Conservation (phyloP, 2,888 invertebrate genomes). For the Eupithecia insigniata region DNA sequence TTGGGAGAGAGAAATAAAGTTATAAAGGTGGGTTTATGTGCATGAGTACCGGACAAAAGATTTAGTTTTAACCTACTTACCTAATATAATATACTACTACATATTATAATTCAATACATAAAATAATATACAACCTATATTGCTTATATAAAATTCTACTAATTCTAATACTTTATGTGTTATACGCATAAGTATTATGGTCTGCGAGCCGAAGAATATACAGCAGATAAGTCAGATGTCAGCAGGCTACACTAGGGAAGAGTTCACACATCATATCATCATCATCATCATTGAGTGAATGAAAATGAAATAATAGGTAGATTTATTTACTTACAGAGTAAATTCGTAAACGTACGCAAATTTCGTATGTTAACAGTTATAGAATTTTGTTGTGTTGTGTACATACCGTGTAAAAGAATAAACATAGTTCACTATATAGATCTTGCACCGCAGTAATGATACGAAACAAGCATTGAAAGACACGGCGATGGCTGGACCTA, state of each 20-base stretch:
- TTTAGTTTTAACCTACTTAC: too few relatives aligned
- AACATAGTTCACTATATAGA: slow-evolving; percentile 7
- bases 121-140: too few relatives aligned
- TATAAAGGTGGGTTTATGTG: too few relatives aligned
- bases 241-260: background rate
- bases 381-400: background rate
- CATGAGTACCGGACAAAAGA: too few relatives aligned
- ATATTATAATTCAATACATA: too few relatives aligned
- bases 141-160: too few relatives aligned
- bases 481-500: slow-evolving; percentile 70
- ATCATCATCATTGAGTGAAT: background rate
- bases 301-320: background rate
- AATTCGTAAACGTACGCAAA: background rate
- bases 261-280: background rate
- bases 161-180: too few relatives aligned
- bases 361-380: background rate
- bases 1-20: too few relatives aligned
- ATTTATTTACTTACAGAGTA: background rate
- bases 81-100: too few relatives aligned
- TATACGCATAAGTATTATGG: too few relatives aligned
- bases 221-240: background rate
- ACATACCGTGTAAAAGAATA: slow-evolving; percentile 10
- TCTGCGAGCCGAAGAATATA: too few relatives aligned
- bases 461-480: slow-evolving; percentile 57
- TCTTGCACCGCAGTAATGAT: slow-evolving; percentile 51